Evolutionary conservation across 2,797 vertebrate species (phyloP).

Genomic region (Helarctos malayanus): DNA sequence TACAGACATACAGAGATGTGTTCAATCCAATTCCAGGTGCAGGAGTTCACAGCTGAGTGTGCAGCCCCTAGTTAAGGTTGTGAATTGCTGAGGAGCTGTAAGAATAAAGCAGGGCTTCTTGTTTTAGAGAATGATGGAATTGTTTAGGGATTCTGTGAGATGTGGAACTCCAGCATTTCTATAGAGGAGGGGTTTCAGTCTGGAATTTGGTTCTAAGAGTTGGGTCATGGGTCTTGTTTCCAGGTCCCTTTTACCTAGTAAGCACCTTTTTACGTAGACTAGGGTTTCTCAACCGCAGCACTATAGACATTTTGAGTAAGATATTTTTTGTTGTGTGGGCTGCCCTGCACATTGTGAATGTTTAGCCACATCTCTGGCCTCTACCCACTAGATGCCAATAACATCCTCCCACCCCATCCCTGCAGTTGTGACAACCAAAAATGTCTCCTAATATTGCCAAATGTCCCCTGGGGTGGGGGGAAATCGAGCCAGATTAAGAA

Average conservation of each 20-base stretch:
- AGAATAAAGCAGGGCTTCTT: not conserved
- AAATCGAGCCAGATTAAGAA: not conserved
- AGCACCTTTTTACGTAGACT: conserved; percentile 10
- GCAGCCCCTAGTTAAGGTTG: not conserved
- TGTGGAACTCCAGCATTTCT: not conserved
- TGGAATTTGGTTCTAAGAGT: not conserved
- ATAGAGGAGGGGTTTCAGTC: not conserved
- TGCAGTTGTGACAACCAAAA: not conserved
- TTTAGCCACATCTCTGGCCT: not conserved
- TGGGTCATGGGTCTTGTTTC: not conserved
- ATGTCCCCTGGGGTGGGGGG: not conserved
- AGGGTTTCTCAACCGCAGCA: not conserved
- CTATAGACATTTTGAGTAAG: not conserved
- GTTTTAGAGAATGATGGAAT: conserved; percentile 22
- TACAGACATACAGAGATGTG: not conserved
- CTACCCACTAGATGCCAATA: not conserved
- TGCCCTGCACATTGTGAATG: not conserved
- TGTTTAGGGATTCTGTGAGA: not conserved
- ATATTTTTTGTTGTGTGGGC: not conserved
- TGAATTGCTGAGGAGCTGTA: not conserved
- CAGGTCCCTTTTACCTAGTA: not conserved
- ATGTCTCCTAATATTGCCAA: conserved; percentile 17
- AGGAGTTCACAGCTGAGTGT: not conserved
- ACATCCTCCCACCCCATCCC: not conserved
- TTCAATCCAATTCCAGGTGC: not conserved